Percentiles rank a stretch among this genome's conserved stretches.
phyloP scores from a whole-genome alignment of 2,888 invertebrate genomes.

The Octonoba sinensis region DNA sequence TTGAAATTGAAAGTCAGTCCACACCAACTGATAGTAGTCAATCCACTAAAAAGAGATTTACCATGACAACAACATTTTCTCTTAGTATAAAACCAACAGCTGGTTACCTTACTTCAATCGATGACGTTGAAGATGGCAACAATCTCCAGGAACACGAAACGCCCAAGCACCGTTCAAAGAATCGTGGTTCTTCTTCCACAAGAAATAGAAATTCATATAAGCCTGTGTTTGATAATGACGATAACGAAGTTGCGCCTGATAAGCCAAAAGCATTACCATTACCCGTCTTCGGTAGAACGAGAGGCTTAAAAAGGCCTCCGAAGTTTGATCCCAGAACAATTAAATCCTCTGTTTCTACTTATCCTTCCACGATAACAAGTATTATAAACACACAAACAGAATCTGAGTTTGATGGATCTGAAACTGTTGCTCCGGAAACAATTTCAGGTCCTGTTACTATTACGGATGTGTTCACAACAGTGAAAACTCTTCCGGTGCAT shows the following conservation, averaged over 20 bases:
- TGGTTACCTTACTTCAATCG: slow-evolving; percentile 18
- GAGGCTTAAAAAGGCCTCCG: slow-evolving; percentile 56
- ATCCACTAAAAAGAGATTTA: slow-evolving; percentile 47
- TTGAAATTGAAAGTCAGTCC: slow-evolving; percentile 11
- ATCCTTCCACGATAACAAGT: not conserved
- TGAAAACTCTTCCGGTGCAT: slow-evolving; percentile 66
- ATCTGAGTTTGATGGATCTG: not conserved
- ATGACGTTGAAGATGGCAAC: slow-evolving; percentile 33
- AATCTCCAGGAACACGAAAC: slow-evolving; percentile 18
- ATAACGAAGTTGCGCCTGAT: slow-evolving; percentile 46
- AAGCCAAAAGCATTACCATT: slow-evolving; percentile 46
- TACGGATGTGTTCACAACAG: slow-evolving; percentile 65
- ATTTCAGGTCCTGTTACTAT: slow-evolving; percentile 58
- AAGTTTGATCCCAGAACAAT: slow-evolving; percentile 62
- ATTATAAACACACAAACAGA: slow-evolving; percentile 10
- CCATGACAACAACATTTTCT: slow-evolving; percentile 51
- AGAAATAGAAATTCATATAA: slow-evolving; percentile 33
- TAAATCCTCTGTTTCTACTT: slow-evolving; percentile 23
- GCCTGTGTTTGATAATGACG: slow-evolving; percentile 53
- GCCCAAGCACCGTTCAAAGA: slow-evolving; percentile 27
- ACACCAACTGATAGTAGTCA: slow-evolving; percentile 8
- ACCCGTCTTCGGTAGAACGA: slow-evolving; percentile 51
- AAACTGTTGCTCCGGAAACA: not conserved
- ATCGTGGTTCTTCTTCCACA: slow-evolving; percentile 4
- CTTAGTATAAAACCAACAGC: slow-evolving; percentile 44